phyloP scores from a whole-genome alignment of 2,797 vertebrate genomes.

The Lindbergichthys nudifrons region DNA sequence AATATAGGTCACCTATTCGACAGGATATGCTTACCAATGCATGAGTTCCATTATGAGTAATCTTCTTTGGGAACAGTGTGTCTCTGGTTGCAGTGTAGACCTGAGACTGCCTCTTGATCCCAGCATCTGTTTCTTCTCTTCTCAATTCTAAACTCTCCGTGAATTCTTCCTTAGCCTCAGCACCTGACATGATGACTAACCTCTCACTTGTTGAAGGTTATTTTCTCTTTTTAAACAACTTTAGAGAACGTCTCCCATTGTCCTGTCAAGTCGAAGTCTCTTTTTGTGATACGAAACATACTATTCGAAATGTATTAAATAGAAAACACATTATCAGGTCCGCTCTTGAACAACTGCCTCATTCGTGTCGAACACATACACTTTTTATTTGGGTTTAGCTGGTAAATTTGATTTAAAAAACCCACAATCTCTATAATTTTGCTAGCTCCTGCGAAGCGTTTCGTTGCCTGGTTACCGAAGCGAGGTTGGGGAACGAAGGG shows the following conservation, averaged over 20 bases:
- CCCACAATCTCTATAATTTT: background rate
- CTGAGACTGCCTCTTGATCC: slow-evolving; percentile 25
- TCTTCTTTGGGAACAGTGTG: slow-evolving; percentile 72
- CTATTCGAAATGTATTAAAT: background rate
- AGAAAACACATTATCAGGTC: background rate
- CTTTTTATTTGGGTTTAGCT: background rate
- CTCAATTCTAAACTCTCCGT: background rate
- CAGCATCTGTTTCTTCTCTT: background rate
- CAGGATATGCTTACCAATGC: slow-evolving; percentile 79
- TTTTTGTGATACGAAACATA: background rate
- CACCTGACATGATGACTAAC: slow-evolving; percentile 47
- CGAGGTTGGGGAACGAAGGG: background rate
- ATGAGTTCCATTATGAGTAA: slow-evolving; percentile 43
- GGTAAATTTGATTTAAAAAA: background rate
- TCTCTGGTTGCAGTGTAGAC: slow-evolving; percentile 78
- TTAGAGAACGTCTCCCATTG: background rate
- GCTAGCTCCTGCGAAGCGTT: background rate
- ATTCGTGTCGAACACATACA: background rate
- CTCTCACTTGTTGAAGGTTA: background rate
- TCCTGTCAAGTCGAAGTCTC: background rate
- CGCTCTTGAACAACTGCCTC: background rate
- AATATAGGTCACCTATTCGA: background rate
- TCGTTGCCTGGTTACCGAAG: slow-evolving; percentile 58
- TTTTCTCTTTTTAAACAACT: background rate
- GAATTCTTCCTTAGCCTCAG: background rate